These are phyloP conservation scores for Heliocidaris tuberculata DNA, from an alignment of 35 echinoderm and acorn worm genomes.

Conservation along the genomic window DNA sequence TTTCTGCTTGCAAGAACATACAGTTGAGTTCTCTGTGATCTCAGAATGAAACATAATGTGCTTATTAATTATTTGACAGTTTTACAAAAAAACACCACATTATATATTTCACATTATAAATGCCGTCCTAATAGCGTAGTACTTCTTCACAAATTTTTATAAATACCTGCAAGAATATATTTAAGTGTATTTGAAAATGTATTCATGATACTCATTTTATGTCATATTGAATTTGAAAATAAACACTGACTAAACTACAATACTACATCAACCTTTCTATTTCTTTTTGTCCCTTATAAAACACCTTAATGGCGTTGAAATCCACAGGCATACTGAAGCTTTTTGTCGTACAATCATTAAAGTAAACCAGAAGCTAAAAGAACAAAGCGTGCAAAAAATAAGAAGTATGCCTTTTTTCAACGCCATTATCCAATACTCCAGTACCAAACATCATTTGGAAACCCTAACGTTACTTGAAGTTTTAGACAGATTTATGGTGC, in stretches of 20 bases:
- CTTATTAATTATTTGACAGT: neutral
- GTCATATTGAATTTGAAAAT: slow-evolving; percentile 19
- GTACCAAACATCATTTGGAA: no score
- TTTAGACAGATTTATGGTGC: no score
- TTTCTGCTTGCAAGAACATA: neutral
- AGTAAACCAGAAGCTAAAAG: no score
- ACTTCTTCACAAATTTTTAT: neutral
- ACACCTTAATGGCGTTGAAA: no score
- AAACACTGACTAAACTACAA: neutral
- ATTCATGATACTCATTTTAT: neutral
- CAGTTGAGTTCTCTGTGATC: neutral
- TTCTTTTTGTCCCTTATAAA: neutral
- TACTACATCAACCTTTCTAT: neutral
- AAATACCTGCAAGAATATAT: neutral
- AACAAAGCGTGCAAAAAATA: no score
- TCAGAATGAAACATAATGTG: neutral
- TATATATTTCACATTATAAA: neutral
- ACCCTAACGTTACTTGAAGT: no score
- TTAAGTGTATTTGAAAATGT: neutral
- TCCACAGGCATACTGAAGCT: no score
- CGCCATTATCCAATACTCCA: no score
- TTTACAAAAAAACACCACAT: neutral
- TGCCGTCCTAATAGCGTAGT: neutral
- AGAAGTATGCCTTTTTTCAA: no score
- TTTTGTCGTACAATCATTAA: no score